Base-by-base conservation (phyloP, 2,797 vertebrate species). In the Siniperca undulata region DNA sequence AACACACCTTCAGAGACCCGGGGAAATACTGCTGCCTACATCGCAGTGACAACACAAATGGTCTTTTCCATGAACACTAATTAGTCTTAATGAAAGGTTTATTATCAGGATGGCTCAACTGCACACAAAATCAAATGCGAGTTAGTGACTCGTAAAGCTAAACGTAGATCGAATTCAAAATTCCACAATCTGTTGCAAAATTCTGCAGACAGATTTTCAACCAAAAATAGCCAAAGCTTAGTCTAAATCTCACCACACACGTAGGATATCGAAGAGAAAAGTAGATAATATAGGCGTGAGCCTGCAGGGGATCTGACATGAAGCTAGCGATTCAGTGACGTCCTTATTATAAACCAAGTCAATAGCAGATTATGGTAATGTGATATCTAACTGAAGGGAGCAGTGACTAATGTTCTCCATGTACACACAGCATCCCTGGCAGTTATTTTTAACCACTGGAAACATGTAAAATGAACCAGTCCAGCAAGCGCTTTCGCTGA, bases 281-380 rank as follows among this genome's bases (percentile, higher is more conserved):
- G 88, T 74, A 88, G 90, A 93, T 87, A 85, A 85, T 84, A 89
- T 69, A 91, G 86, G 78, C 83, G 40, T 65, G 76, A 88, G 90
- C 88, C 90, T 90, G 79, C 82, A 67, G 89, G 89, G 89, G 91
- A 88, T 93, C 92, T 91, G 87, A 93, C 92, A 91, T 58, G 83
- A 89, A 91, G 88, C 87, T 85, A 69, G 91, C 58, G 81, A 89
- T 92, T 93, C 90, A 78, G 73, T 90, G 89, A 89, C 70, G 78
- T 92, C 86, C 82, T 88, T 90, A 87, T 93, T 92, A 89, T 91
- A 92, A 93, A 93, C 84, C 93, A 87, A 91, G 92, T 94, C 93
- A 94, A 93, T 93, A 92, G 89, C 86, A 93, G 94, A 94, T 95
- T 95, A 95, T 95, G 94, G 62, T 94, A 93, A 95, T 95, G 86